Conservation (phyloP, 2,888 invertebrate genomes). For the Icerya purchasi region DNA sequence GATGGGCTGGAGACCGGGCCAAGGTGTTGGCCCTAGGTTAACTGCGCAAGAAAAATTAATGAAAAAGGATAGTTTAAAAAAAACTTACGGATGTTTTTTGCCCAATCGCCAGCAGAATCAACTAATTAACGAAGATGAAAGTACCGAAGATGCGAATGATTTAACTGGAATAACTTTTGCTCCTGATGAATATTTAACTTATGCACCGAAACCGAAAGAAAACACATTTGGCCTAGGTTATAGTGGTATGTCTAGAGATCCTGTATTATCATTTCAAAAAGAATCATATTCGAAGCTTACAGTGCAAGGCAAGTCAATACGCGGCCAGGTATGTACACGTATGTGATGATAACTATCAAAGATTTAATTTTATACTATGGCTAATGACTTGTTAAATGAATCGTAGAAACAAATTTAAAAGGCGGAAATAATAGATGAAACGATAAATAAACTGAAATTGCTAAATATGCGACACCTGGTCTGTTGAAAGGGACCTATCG, state of each 20-base stretch:
- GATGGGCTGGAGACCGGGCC: conserved; percentile 84
- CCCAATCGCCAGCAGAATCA: not conserved
- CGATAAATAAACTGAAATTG: too few relatives aligned
- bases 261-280: conserved; percentile 28
- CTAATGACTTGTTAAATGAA: too few relatives aligned
- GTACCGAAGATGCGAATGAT: conserved; percentile 30
- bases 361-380: too few relatives aligned
- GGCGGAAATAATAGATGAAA: too few relatives aligned
- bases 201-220: conserved; percentile 47
- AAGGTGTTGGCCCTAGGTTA: conserved; percentile 50
- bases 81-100: conserved; percentile 26
- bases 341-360: too few relatives aligned
- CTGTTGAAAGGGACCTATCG: too few relatives aligned
- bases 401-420: too few relatives aligned
- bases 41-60: conserved; percentile 26
- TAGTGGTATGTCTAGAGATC: conserved; percentile 35
- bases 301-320: conserved; percentile 14
- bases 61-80: conserved; percentile 20
- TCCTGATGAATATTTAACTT: conserved; percentile 60
- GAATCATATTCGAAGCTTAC: conserved; percentile 11
- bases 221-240: conserved; percentile 57
- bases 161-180: conserved; percentile 42
- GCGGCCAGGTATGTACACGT: conserved; percentile 13
- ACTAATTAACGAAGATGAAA: conserved; percentile 23
- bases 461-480: too few relatives aligned